phyloP scores from a whole-genome alignment of 53 echinoderm and acorn worm species.

The Arbacia lixula region DNA sequence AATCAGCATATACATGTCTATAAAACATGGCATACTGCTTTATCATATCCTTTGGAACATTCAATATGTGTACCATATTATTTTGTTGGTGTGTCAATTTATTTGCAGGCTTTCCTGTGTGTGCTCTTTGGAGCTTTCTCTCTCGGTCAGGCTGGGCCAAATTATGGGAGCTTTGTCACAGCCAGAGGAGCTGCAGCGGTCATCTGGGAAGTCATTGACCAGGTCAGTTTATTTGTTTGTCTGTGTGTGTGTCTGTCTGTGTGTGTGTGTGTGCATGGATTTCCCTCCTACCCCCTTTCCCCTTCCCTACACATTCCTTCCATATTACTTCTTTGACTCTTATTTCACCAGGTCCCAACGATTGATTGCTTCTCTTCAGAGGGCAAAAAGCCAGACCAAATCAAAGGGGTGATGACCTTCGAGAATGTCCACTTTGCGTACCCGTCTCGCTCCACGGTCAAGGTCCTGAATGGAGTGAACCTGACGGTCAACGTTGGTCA shows the following conservation, averaged over 20 bases:
- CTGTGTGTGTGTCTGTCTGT: too few species aligned
- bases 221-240: constrained; percentile 71
- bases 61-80: too few species aligned
- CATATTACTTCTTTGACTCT: too few species aligned
- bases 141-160: constrained; percentile 87
- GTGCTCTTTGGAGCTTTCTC: constrained; percentile 94
- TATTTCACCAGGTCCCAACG: constrained; percentile 62
- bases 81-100: too few species aligned
- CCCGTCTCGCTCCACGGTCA: constrained; percentile 82
- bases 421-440: constrained; percentile 87
- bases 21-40: too few species aligned
- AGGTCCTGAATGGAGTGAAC: constrained; percentile 92
- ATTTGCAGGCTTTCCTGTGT: constrained; percentile 78
- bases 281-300: too few species aligned
- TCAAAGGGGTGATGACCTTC: constrained; percentile 75
- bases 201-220: constrained; percentile 86
- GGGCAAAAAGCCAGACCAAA: constrained; percentile 75
- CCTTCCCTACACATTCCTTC: too few species aligned
- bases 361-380: constrained; percentile 85
- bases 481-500: constrained; percentile 88
- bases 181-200: constrained; percentile 86
- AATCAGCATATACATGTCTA: too few species aligned
- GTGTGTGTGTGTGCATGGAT: too few species aligned
- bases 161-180: constrained; percentile 71
- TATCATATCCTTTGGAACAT: too few species aligned